A percentile compares a stretch with the other conserved stretches of the same genome.
phyloP scores from a whole-genome alignment of 2,888 invertebrate genomes.

The Bhutanitis thaidina region DNA sequence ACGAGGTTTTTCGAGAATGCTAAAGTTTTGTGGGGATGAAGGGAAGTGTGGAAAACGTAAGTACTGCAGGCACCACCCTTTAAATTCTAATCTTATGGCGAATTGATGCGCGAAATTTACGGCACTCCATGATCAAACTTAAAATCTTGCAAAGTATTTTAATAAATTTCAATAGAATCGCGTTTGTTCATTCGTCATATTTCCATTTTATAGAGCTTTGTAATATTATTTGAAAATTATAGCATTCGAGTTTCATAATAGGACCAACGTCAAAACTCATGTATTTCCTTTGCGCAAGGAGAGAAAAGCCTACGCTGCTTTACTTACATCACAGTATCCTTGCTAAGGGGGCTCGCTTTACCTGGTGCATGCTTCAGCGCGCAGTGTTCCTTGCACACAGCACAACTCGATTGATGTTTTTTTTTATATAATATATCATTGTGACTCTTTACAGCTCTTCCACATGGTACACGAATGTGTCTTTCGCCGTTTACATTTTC shows the following conservation, averaged over 20 bases:
- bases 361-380: conserved; percentile 23
- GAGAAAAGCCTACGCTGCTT: conserved; percentile 46
- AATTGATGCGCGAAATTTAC: neutral
- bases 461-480: neutral
- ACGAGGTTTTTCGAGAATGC: neutral
- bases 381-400: conserved; percentile 6
- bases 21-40: neutral
- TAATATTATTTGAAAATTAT: too few relatives aligned
- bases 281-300: conserved; percentile 21
- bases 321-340: conserved; percentile 49
- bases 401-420: conserved; percentile 3
- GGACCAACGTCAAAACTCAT: too few relatives aligned
- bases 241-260: too few relatives aligned
- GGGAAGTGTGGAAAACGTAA: neutral
- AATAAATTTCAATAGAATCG: neutral
- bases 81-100: neutral
- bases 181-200: too few relatives aligned
- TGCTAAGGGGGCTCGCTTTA: conserved; percentile 48
- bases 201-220: too few relatives aligned
- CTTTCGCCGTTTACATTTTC: too few relatives aligned
- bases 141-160: neutral
- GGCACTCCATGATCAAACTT: neutral
- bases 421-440: neutral
- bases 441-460: neutral
- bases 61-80: neutral